phyloP scores from a whole-genome alignment of 2,888 invertebrate species.

The Drosophila recens region DNA sequence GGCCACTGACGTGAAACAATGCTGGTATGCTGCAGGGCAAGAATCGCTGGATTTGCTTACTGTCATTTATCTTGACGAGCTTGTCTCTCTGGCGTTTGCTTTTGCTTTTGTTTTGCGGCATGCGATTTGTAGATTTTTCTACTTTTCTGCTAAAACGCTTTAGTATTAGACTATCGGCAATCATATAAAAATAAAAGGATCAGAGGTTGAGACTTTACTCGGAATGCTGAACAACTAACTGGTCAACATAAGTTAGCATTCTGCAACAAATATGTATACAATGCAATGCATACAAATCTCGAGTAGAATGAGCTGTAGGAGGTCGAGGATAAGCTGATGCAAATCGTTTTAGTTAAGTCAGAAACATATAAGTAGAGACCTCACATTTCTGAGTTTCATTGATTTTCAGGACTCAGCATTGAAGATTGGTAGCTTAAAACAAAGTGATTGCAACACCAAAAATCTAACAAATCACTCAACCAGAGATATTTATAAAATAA shows the following conservation, averaged over 20 bases:
- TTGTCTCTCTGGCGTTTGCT: slow-evolving; percentile 56
- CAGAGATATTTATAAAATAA: too few relatives aligned
- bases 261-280: slow-evolving; percentile 71
- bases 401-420: slow-evolving; percentile 27
- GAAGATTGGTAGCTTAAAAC: slow-evolving; percentile 16
- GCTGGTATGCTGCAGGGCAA: slow-evolving; percentile 61
- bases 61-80: slow-evolving; percentile 61
- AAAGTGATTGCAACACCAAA: slow-evolving; percentile 39
- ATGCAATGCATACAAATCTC: slow-evolving; percentile 34
- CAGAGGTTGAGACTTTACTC: background rate
- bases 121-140: slow-evolving; percentile 72
- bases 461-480: slow-evolving; percentile 54
- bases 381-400: slow-evolving; percentile 17
- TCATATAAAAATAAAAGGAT: slow-evolving; percentile 56
- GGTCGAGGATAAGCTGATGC: slow-evolving; percentile 17
- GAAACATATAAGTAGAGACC: slow-evolving; percentile 14
- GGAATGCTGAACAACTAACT: slow-evolving; percentile 62
- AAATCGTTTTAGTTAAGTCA: slow-evolving; percentile 47
- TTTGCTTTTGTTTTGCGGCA: slow-evolving; percentile 74
- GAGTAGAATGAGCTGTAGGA: background rate
- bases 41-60: slow-evolving; percentile 60
- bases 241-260: slow-evolving; percentile 77
- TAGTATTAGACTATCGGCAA: slow-evolving; percentile 62
- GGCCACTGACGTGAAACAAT: slow-evolving; percentile 76
- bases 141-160: slow-evolving; percentile 69